Evolutionary conservation across 1,140 invertebrate species (phyloP), one percentile per base, ranked within the genome.

Genomic region (Bilobella aurantiaca): DNA sequence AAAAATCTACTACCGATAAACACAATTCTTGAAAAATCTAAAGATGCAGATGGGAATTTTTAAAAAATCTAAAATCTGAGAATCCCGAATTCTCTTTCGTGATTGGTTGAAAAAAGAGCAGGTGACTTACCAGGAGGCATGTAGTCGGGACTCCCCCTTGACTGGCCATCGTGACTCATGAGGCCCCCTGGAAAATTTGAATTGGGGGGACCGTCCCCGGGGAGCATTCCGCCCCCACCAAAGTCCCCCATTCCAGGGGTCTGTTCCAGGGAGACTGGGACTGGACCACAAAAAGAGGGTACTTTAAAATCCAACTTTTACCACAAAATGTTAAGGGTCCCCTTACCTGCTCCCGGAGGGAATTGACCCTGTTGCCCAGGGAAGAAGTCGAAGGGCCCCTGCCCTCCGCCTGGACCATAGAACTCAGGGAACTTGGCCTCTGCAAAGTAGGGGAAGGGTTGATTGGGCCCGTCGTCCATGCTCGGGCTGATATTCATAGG

Each of bases 401-500:
- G 71, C 25, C 70, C 70, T 57, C 66, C 66, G 34, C 58, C 63
- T 37, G 68, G 68, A 27, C 87, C 90, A 78, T 92, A 91, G 78
- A 92, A 93, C 74, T 93, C 89, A 23, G 71, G 68, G 81, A 91
- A 92, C 79, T 92, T 91, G 61, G 86, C 86, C 76, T 91, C 89
- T 68, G 86, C 85, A 76, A 91, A 91, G 76, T 91, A 91, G 16
- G 89, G 87, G 77, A 91, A 91, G 73, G 88, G 88, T 83, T 85
- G 5, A 86, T 87, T 74, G 87, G 88, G 76, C 87, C 90, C 73
- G 89, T 78, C 77, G 69, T 79, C 80, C 49, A 87, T 86, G 42
- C 88, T 88, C 32, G 90, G 89, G 49, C 89, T 91, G 49, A 93
- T 82, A 78, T 91, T 91, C 84, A 92, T 86, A 58, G 89, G 88